A percentile compares a stretch with the other conserved stretches of the same genome.
These are phyloP conservation scores for Allacma fusca DNA, from an alignment of 2,888 invertebrate species.

Conservation along the genomic window DNA sequence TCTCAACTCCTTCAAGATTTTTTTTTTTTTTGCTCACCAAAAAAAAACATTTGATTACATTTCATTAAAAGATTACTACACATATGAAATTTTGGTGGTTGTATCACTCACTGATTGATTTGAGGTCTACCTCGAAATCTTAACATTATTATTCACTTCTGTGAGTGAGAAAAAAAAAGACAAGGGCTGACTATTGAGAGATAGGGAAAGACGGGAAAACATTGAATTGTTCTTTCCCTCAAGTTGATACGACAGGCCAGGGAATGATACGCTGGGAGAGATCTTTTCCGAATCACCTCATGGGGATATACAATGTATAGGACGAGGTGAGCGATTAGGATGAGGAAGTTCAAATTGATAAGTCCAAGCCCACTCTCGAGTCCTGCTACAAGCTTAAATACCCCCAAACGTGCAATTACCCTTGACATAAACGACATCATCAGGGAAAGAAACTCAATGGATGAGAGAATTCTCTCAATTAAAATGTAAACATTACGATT, in stretches of 20 bases:
- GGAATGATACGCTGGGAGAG: neutral
- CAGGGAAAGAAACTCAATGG: neutral
- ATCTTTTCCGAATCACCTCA: too few species aligned
- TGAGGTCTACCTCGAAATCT: slow-evolving; percentile 5
- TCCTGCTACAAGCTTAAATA: neutral
- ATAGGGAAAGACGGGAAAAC: neutral
- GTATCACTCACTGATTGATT: slow-evolving; percentile 13
- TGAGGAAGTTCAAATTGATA: slow-evolving; percentile 18
- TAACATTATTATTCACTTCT: slow-evolving; percentile 6
- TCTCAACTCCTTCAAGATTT: neutral
- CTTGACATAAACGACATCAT: slow-evolving; percentile 20
- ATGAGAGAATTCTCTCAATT: neutral
- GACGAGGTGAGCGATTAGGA: neutral
- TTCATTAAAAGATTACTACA: slow-evolving; percentile 26
- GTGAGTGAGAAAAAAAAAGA: slow-evolving; percentile 1
- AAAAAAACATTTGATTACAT: slow-evolving; percentile 10
- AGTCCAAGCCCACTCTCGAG: neutral
- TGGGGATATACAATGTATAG: neutral
- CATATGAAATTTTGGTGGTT: slow-evolving; percentile 10
- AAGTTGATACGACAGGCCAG: neutral
- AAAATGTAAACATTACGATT: slow-evolving; percentile 27
- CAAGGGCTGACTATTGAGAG: neutral
- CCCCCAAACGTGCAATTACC: neutral
- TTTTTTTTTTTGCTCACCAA: neutral
- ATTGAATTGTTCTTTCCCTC: too few species aligned